These are phyloP conservation scores for Xestia xanthographa DNA, from an alignment of 2,888 invertebrate genomes.

Conservation along the genomic window DNA sequence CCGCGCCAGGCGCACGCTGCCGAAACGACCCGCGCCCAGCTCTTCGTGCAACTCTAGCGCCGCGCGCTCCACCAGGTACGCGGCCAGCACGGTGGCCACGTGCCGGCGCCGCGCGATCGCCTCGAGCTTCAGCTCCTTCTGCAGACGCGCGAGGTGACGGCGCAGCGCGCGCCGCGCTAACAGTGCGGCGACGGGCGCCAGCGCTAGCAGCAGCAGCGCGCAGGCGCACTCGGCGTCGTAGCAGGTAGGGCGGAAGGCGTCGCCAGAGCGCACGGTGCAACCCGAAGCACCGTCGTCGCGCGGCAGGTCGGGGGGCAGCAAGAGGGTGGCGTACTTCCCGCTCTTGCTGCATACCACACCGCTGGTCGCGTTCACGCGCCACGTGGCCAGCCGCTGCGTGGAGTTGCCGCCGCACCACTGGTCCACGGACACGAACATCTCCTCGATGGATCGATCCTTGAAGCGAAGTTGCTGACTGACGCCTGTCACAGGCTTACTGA, in stretches of 20 bases:
- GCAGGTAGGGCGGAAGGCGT: slow-evolving; percentile 91
- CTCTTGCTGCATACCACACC: slow-evolving; percentile 15
- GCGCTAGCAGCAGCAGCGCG: slow-evolving; percentile 81
- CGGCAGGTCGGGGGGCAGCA: slow-evolving; percentile 24
- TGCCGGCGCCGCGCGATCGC: slow-evolving; percentile 69
- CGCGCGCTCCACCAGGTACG: slow-evolving; percentile 69
- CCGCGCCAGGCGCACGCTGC: slow-evolving; percentile 77
- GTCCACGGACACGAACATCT: slow-evolving; percentile 44
- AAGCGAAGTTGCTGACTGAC: slow-evolving; percentile 38
- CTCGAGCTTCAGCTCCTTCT: slow-evolving; percentile 53
- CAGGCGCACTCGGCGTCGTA: slow-evolving; percentile 79
- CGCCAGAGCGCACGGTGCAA: slow-evolving; percentile 47
- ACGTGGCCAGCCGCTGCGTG: slow-evolving; percentile 32
- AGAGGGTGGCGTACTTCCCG: background rate
- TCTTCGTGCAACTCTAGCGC: slow-evolving; percentile 71
- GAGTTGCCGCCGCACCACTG: slow-evolving; percentile 33
- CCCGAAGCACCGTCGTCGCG: slow-evolving; percentile 58
- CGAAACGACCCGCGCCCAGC: slow-evolving; percentile 80
- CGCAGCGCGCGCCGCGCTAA: slow-evolving; percentile 58
- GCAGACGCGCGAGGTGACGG: slow-evolving; percentile 62
- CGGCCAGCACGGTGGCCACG: slow-evolving; percentile 63
- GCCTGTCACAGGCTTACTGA: slow-evolving; percentile 19
- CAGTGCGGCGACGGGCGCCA: slow-evolving; percentile 72
- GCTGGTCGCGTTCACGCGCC: slow-evolving; percentile 43
- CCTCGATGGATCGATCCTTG: slow-evolving; percentile 42